phyloP scores from a whole-genome alignment of 2,797 vertebrate genomes.

The Acomys russatus region DNA sequence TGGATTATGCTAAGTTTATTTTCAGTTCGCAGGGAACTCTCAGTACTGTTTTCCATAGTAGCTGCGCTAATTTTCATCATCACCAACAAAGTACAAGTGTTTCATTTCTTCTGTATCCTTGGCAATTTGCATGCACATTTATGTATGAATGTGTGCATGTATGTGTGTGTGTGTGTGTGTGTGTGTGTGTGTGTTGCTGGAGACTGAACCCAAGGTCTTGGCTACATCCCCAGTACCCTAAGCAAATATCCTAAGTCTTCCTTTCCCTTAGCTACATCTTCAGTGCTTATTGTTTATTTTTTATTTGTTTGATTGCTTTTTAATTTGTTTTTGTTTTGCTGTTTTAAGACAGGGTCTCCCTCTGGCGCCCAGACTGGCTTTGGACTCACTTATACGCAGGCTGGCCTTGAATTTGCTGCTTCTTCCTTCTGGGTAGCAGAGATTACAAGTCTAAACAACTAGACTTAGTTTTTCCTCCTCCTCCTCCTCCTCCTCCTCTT shows the following conservation, averaged over 20 bases:
- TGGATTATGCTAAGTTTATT: not conserved
- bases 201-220: not conserved
- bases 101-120: not conserved
- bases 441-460: not conserved
- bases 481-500: not conserved
- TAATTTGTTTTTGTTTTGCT: not conserved
- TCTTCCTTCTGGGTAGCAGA: not conserved
- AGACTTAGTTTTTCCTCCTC: too few species aligned
- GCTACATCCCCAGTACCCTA: not conserved
- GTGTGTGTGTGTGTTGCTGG: not conserved
- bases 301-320: not conserved
- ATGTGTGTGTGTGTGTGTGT: not conserved
- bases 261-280: not conserved
- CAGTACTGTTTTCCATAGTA: not conserved
- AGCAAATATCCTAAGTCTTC: not conserved
- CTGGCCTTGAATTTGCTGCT: not conserved
- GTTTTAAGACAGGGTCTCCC: not conserved
- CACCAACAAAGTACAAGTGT: not conserved
- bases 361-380: not conserved
- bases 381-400: not conserved
- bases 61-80: not conserved
- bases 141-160: not conserved
- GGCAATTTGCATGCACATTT: not conserved
- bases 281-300: not conserved
- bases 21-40: not conserved